Percentiles rank a stretch among this genome's conserved stretches.
Conservation (phyloP, 2,113 vertebrate species). For the Vombatus ursinus region DNA sequence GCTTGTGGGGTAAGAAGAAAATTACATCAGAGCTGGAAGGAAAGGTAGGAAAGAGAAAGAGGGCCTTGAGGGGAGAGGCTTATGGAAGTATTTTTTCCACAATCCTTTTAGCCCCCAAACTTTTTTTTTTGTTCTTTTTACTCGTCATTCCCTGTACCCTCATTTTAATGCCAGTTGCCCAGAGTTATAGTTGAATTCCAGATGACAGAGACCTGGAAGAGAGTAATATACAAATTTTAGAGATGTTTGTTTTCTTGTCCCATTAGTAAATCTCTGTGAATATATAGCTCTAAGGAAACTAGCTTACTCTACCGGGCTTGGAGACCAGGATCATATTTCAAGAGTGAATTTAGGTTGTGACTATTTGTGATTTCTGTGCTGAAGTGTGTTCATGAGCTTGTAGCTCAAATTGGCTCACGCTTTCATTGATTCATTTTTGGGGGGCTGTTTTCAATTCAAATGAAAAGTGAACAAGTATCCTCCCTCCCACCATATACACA, state of each 20-base stretch:
- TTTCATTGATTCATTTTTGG: neutral
- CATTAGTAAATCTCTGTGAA: accelerated
- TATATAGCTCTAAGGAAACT: neutral
- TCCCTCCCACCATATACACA: neutral
- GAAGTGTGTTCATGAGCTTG: slow-evolving; percentile 27
- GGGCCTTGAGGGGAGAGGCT: neutral
- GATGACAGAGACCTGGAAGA: neutral
- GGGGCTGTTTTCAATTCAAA: neutral
- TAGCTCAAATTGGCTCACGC: neutral
- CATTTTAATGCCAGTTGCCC: neutral
- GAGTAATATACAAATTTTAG: neutral
- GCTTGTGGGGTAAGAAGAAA: neutral
- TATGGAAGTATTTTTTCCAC: neutral
- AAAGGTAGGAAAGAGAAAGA: neutral
- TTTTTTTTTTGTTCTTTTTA: accelerated
- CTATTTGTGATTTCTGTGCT: slow-evolving; percentile 43
- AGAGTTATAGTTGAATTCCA: neutral
- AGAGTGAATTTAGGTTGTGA: slow-evolving; percentile 19
- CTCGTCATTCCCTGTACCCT: neutral
- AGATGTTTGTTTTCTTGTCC: slow-evolving; percentile 25
- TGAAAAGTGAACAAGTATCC: slow-evolving; percentile 48
- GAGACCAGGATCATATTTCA: slow-evolving; percentile 8
- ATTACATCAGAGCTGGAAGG: neutral
- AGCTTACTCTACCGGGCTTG: neutral
- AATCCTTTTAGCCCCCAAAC: neutral